Conservation (phyloP, 2,888 invertebrate genomes). For the Syrista parreyssii region DNA sequence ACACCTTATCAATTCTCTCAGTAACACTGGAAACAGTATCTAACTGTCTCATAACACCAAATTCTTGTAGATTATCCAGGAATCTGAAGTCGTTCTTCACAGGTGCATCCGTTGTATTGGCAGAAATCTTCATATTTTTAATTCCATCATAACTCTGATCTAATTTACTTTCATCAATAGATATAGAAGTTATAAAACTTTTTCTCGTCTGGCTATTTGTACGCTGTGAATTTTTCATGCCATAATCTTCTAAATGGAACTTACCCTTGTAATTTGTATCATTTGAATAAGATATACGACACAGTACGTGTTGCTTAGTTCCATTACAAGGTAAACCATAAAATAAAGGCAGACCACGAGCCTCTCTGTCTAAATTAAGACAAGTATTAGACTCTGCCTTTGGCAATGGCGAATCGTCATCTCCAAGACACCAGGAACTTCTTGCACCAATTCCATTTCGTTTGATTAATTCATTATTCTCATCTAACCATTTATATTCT, state of each 20-base stretch:
- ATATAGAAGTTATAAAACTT: too few relatives aligned
- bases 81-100: not conserved
- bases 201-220: too few relatives aligned
- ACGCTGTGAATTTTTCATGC: too few relatives aligned
- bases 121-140: too few relatives aligned
- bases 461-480: slow-evolving; percentile 21
- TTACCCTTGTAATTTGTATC: too few relatives aligned
- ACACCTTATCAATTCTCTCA: too few relatives aligned
- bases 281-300: slow-evolving; percentile 11
- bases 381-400: slow-evolving; percentile 32
- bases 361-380: slow-evolving; percentile 37
- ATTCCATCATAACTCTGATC: too few relatives aligned
- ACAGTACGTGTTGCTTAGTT: slow-evolving; percentile 30
- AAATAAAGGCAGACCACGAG: slow-evolving; percentile 32
- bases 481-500: slow-evolving; percentile 36
- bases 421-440: slow-evolving; percentile 34
- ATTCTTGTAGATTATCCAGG: not conserved
- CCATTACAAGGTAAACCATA: slow-evolving; percentile 34
- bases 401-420: slow-evolving; percentile 20
- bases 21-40: too few relatives aligned
- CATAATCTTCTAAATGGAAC: too few relatives aligned
- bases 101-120: too few relatives aligned
- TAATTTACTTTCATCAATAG: too few relatives aligned
- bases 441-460: slow-evolving; percentile 20
- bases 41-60: not conserved